phyloP scores from a whole-genome alignment of 2,797 vertebrate species.

The Rhinella marina region DNA sequence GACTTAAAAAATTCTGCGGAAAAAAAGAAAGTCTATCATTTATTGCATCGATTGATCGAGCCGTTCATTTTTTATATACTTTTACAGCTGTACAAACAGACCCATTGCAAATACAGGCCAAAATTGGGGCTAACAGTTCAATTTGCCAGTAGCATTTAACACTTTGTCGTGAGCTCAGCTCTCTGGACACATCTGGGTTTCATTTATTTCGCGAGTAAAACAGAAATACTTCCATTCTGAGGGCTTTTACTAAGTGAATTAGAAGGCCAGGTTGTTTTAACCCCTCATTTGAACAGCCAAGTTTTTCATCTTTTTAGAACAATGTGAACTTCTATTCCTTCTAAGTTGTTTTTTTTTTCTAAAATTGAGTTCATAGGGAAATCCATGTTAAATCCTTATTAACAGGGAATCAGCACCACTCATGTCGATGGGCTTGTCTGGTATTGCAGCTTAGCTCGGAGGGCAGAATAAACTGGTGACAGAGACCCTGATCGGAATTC shows the following conservation, averaged over 20 bases:
- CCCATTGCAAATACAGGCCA: slow-evolving; percentile 71
- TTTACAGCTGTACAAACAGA: slow-evolving; percentile 77
- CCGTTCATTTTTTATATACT: slow-evolving; percentile 72
- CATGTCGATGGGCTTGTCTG: background rate
- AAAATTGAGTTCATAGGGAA: background rate
- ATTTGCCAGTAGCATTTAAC: slow-evolving; percentile 75
- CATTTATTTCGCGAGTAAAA: slow-evolving; percentile 68
- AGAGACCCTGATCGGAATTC: too few relatives aligned
- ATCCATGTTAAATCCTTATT: background rate
- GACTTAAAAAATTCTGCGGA: background rate
- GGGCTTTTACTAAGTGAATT: slow-evolving; percentile 59
- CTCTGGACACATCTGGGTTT: slow-evolving; percentile 75
- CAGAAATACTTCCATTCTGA: slow-evolving; percentile 36
- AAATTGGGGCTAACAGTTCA: slow-evolving; percentile 72
- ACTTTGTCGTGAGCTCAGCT: slow-evolving; percentile 71
- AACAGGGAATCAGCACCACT: background rate
- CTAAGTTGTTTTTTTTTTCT: background rate
- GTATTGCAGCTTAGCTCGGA: background rate
- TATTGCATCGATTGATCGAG: slow-evolving; percentile 73
- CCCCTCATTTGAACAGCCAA: slow-evolving; percentile 16
- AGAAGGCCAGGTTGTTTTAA: slow-evolving; percentile 49
- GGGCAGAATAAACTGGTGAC: too few relatives aligned
- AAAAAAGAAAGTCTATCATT: slow-evolving; percentile 42
- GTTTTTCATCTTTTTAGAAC: slow-evolving; percentile 25
- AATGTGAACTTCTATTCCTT: background rate